These are phyloP conservation scores for Patella caerulea DNA, from an alignment of 2,888 invertebrate species.

Conservation along the genomic window DNA sequence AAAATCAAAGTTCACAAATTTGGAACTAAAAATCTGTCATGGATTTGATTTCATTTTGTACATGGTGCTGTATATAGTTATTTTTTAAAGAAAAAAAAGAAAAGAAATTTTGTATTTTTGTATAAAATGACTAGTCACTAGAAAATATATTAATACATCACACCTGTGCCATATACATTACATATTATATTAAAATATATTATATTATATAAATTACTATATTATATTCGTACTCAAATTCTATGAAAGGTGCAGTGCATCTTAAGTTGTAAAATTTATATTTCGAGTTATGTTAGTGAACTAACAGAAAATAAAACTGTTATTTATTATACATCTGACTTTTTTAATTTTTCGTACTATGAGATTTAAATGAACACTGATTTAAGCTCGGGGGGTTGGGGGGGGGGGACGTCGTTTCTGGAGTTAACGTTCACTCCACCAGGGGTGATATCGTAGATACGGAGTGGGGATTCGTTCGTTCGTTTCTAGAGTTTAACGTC, in stretches of 20 bases:
- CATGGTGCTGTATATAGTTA: no score
- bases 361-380: background rate
- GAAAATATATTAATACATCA: background rate
- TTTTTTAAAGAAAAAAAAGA: no score
- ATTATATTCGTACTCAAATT: background rate
- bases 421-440: no score
- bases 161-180: constrained; percentile 9
- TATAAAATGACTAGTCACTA: constrained; percentile 6
- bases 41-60: no score
- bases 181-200: background rate
- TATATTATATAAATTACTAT: background rate
- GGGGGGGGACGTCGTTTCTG: no score
- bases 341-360: background rate
- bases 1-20: no score
- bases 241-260: constrained; percentile 8
- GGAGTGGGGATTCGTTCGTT: no score
- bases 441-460: no score
- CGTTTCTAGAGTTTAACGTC: no score
- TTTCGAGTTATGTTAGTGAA: constrained; percentile 4
- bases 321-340: background rate
- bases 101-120: background rate
- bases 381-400: no score
- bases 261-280: constrained; percentile 7
- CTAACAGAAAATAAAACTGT: background rate
- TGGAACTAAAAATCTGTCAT: no score